These are phyloP conservation scores for Halictus rubicundus DNA, from an alignment of 1,140 invertebrate genomes.

Conservation along the genomic window DNA sequence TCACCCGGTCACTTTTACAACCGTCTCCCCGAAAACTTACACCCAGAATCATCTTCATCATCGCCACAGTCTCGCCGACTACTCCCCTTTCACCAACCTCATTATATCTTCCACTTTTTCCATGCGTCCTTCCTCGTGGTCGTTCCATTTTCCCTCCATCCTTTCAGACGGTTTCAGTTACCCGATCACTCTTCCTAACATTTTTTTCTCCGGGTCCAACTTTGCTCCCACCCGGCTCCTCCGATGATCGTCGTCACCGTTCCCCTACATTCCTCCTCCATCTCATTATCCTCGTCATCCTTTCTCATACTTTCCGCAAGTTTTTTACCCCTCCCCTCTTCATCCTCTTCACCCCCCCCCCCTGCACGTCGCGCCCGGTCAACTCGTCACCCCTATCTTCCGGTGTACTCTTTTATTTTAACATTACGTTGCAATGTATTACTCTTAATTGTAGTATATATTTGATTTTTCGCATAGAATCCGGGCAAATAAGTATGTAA, in stretches of 20 bases:
- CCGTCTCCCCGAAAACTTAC: not conserved
- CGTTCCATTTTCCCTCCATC: not conserved
- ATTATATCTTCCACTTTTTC: not conserved
- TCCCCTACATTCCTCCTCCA: not conserved
- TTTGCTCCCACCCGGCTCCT: not conserved
- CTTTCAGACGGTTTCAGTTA: not conserved
- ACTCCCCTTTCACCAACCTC: not conserved
- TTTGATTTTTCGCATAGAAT: no score
- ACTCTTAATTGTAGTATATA: no score
- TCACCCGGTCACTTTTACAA: no score
- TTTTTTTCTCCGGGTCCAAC: not conserved
- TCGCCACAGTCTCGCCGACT: not conserved
- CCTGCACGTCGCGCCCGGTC: no score
- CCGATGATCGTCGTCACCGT: not conserved
- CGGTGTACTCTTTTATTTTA: no score
- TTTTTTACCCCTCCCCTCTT: no score
- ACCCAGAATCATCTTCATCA: not conserved
- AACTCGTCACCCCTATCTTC: no score
- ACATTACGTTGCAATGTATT: no score
- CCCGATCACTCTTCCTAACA: not conserved
- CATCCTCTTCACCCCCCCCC: no score
- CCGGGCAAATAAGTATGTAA: no score
- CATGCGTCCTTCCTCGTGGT: not conserved
- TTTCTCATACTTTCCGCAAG: not conserved
- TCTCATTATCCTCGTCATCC: conserved; percentile 9